Evolutionary conservation across 1,140 invertebrate genomes (phyloP), one percentile per base, ranked within the genome.

Genomic region (Atopsyche davidsoni): DNA sequence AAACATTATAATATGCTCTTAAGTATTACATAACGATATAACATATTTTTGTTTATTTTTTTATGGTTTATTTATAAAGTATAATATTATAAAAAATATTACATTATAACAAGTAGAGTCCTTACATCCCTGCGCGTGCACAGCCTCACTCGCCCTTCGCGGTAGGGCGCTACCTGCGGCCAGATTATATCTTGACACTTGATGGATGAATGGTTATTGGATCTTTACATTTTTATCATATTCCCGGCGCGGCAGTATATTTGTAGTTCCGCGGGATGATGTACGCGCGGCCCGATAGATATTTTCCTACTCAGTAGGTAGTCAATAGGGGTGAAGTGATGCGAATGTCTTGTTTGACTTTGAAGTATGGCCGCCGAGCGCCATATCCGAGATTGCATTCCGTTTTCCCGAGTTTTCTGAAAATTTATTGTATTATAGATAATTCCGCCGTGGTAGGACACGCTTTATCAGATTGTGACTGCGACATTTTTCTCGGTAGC

Each of bases 131-230:
- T 50, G 34, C 52, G 46, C 50, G 50, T 42, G 46, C 39, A 31
- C 48, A 43, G n/a, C n/a, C n/a, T n/a, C n/a, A n/a, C n/a, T n/a
- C n/a, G n/a, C n/a, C n/a, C n/a, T n/a, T n/a, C n/a, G n/a, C n/a
- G n/a, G n/a, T n/a, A n/a, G n/a, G n/a, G n/a, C n/a, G n/a, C 59
- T 58, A 55, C 61, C 46, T 62, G 59, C 60, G 65, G 51, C 65
- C 59, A 74, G 70, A 73, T 74, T 72, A 73, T 73, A 74, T 74
- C 72, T 72, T 69, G 72, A 74, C 72, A 72, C 66, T 67, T 74
- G 72, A 74, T 74, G 70, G 72, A 74, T 74, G 72, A 74, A 74
- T 74, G 72, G 70, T 74, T 74, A 74, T 74, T 74, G 70, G 70
- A 66, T 72, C 69, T 72, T 65, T 67, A 70, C 69, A 69, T 73